These are phyloP conservation scores for Nemoura dubitans DNA, from an alignment of 2,888 invertebrate species.

Conservation along the genomic window DNA sequence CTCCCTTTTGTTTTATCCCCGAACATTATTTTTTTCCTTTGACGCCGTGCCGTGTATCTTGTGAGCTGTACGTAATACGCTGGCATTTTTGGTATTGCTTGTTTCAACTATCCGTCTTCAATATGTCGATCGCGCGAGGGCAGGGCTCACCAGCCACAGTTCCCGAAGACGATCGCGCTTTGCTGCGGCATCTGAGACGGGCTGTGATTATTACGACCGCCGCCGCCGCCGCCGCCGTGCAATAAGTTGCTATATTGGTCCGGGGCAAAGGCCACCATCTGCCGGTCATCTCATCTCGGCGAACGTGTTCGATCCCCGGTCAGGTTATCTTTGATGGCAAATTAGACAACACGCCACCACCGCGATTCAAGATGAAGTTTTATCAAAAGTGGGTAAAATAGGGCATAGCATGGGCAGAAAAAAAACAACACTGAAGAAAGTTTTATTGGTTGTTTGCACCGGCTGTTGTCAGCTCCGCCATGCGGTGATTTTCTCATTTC, in stretches of 20 bases:
- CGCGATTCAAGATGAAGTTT: slow-evolving; percentile 37
- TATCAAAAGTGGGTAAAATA: slow-evolving; percentile 36
- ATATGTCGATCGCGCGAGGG: background rate
- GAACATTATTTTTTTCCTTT: background rate
- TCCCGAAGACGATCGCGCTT: background rate
- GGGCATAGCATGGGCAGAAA: slow-evolving; percentile 9
- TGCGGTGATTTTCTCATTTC: slow-evolving; percentile 39
- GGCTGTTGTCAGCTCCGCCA: slow-evolving; percentile 27
- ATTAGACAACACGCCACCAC: slow-evolving; percentile 39
- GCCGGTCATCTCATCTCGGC: slow-evolving; percentile 31
- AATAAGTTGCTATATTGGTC: slow-evolving; percentile 46
- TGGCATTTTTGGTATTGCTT: background rate
- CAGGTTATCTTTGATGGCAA: slow-evolving; percentile 8
- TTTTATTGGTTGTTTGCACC: slow-evolving; percentile 46
- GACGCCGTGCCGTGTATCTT: background rate
- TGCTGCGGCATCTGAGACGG: background rate
- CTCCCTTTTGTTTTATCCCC: background rate
- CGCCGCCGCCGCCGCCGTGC: slow-evolving; percentile 27
- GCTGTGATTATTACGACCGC: slow-evolving; percentile 23
- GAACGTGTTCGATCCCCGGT: slow-evolving; percentile 36
- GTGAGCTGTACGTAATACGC: background rate
- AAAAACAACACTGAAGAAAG: slow-evolving; percentile 34
- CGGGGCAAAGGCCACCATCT: slow-evolving; percentile 13
- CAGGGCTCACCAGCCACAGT: background rate
- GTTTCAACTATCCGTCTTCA: background rate